phyloP scores from a whole-genome alignment of 2,797 vertebrate species.

The Betta splendens region DNA sequence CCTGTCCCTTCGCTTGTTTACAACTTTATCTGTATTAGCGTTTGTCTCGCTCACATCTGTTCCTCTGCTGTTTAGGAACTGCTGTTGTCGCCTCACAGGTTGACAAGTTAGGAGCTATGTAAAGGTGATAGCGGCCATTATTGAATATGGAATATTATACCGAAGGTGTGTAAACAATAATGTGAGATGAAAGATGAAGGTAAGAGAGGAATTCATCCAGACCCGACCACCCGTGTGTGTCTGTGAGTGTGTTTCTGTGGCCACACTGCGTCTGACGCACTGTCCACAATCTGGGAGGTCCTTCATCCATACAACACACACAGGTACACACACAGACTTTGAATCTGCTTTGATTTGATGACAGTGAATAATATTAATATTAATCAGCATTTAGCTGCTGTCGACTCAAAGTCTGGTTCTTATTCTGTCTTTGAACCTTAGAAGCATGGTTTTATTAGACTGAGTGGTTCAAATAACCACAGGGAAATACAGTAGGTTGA shows the following conservation, averaged over 20 bases:
- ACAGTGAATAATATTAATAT: too few relatives aligned
- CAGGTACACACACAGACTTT: constrained; percentile 12
- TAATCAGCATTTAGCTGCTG: too few relatives aligned
- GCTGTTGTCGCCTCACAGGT: not conserved
- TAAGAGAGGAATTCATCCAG: constrained; percentile 7
- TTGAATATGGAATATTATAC: constrained; percentile 5
- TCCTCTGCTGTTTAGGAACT: not conserved
- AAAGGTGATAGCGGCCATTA: not conserved
- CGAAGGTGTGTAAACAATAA: not conserved
- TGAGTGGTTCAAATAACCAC: too few relatives aligned
- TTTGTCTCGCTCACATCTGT: not conserved
- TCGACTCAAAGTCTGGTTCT: too few relatives aligned
- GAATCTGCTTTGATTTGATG: too few relatives aligned
- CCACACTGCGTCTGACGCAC: constrained; percentile 36
- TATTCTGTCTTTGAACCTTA: too few relatives aligned
- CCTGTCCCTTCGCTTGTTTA: constrained; percentile 18
- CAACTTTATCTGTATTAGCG: not conserved
- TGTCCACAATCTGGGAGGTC: constrained; percentile 61
- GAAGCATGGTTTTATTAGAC: too few relatives aligned
- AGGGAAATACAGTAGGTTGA: too few relatives aligned
- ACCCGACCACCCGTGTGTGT: constrained; percentile 35
- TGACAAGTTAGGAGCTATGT: not conserved
- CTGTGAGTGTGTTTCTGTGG: constrained; percentile 28
- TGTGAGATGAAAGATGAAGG: not conserved
- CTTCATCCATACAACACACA: constrained; percentile 34